Conservation (phyloP, 2,888 invertebrate genomes). For the Hydroisotoma schaefferi region DNA sequence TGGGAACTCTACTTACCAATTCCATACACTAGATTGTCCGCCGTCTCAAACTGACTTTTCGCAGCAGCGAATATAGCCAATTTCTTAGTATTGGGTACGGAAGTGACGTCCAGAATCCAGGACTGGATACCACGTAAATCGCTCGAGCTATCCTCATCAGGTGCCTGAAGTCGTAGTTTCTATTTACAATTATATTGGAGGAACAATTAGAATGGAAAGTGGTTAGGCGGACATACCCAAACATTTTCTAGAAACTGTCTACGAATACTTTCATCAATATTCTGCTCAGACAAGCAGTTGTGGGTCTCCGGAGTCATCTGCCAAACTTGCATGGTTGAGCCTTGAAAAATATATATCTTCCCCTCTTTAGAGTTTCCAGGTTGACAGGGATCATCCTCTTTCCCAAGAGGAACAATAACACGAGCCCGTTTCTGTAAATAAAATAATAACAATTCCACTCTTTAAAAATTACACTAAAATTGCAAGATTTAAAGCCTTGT, state of each 20-base stretch:
- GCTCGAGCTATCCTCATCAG: background rate
- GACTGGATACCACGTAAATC: conserved; percentile 43
- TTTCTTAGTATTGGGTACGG: conserved; percentile 25
- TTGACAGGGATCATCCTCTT: conserved; percentile 26
- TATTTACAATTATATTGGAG: background rate
- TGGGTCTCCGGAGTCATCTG: conserved; percentile 57
- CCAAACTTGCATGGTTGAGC: conserved; percentile 81
- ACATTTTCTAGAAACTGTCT: conserved; percentile 67
- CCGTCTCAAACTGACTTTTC: conserved; percentile 35
- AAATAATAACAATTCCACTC: conserved; percentile 56
- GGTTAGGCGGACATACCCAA: conserved; percentile 58
- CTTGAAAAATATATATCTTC: conserved; percentile 68
- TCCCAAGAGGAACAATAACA: conserved; percentile 38
- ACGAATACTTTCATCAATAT: conserved; percentile 67
- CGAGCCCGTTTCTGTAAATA: conserved; percentile 41
- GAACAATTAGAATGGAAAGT: background rate
- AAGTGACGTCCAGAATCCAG: conserved; percentile 38
- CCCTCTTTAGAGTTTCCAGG: conserved; percentile 35
- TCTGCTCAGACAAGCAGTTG: conserved; percentile 63
- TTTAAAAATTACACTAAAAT: conserved; percentile 57
- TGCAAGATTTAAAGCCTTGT: conserved; percentile 61
- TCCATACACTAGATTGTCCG: conserved; percentile 41
- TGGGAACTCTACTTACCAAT: conserved; percentile 27
- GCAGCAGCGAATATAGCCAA: conserved; percentile 42
- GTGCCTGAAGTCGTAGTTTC: background rate